phyloP scores from a whole-genome alignment of 2,888 invertebrate species.

The Noctua comes region DNA sequence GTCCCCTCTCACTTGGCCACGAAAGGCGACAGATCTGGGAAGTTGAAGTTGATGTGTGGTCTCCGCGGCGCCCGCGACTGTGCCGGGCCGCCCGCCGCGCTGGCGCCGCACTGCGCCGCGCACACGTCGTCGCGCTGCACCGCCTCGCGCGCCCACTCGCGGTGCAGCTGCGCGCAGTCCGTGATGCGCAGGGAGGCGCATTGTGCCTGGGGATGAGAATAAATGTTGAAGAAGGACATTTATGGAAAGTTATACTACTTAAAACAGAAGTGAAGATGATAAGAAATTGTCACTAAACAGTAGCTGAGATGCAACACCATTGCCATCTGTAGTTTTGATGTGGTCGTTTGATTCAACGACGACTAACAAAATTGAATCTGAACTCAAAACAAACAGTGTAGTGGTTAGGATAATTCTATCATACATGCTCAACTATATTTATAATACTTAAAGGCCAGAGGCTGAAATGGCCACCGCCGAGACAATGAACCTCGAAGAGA shows the following conservation, averaged over 20 bases:
- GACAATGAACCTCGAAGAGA: background rate
- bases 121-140: conserved; percentile 96
- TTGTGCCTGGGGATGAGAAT: conserved; percentile 91
- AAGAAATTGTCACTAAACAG: background rate
- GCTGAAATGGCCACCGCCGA: background rate
- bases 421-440: background rate
- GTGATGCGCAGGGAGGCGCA: conserved; percentile 97
- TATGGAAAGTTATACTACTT: background rate
- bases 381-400: conserved; percentile 84
- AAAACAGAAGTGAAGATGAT: background rate
- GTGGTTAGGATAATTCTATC: background rate
- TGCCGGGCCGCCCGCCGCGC: conserved; percentile 71
- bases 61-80: conserved; percentile 78
- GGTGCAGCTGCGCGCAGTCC: conserved; percentile 95
- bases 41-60: conserved; percentile 92
- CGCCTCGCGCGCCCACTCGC: conserved; percentile 95
- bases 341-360: background rate
- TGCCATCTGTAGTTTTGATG: background rate
- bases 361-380: background rate
- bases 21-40: conserved; percentile 94
- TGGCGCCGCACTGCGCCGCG: conserved; percentile 96
- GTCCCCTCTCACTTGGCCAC: conserved; percentile 88
- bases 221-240: background rate
- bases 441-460: background rate
- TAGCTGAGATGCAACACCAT: background rate